These are phyloP conservation scores for Ophraella communa DNA, from an alignment of 2,888 invertebrate species.

Conservation along the genomic window DNA sequence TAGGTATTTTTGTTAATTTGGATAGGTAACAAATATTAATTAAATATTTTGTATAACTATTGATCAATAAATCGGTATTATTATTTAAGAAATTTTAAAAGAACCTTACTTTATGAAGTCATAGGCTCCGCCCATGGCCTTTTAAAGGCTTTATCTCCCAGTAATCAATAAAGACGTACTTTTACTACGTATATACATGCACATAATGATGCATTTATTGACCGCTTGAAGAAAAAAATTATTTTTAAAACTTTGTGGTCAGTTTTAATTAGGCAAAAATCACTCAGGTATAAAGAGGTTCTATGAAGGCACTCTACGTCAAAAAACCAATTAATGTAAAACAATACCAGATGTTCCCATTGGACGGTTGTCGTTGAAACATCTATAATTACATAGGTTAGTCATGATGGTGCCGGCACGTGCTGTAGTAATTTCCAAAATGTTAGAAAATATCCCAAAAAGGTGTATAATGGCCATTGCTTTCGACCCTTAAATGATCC, in stretches of 20 bases:
- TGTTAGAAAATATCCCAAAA: slow-evolving; percentile 30
- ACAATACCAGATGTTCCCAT: slow-evolving; percentile 50
- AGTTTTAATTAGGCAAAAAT: background rate
- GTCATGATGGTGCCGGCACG: slow-evolving; percentile 38
- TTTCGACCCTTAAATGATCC: slow-evolving; percentile 33
- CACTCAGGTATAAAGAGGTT: background rate
- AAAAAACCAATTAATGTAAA: slow-evolving; percentile 42
- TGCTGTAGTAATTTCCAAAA: slow-evolving; percentile 40
- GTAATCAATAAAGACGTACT: no score
- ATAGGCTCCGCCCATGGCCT: no score
- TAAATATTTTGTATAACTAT: no score
- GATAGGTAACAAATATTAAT: no score
- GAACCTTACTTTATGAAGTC: no score
- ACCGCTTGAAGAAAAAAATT: no score
- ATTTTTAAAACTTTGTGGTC: background rate
- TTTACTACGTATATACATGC: no score
- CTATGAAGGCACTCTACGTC: background rate
- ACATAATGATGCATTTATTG: no score
- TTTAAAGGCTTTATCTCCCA: no score
- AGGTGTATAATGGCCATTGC: slow-evolving; percentile 36
- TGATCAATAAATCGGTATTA: no score
- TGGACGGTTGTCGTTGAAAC: slow-evolving; percentile 43
- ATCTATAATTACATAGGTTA: slow-evolving; percentile 50
- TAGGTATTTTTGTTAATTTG: no score
- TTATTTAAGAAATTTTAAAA: no score